Evolutionary conservation across 2,888 invertebrate genomes (phyloP).

Genomic region (Andrena bicolor): DNA sequence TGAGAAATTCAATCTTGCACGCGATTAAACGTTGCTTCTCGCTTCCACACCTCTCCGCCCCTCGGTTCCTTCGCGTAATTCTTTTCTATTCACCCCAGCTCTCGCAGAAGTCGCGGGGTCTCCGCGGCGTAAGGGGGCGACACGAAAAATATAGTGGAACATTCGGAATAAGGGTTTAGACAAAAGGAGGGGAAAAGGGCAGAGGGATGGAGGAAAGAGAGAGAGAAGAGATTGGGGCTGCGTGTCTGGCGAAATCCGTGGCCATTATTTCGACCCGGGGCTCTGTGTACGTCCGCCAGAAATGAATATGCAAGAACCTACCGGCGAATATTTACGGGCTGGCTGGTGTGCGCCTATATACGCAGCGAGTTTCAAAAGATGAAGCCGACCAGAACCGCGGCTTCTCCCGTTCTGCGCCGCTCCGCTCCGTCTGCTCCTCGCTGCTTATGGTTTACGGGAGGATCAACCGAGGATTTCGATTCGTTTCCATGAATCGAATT

Average conservation of each 20-base stretch:
- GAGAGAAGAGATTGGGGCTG: constrained; percentile 54
- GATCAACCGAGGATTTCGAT: constrained; percentile 35
- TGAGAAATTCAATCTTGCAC: not conserved
- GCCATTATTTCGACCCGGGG: constrained; percentile 70
- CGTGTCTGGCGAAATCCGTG: constrained; percentile 73
- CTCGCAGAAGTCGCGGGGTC: not conserved
- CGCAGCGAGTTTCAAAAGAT: constrained; percentile 67
- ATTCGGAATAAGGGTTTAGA: constrained; percentile 20
- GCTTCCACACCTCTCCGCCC: not conserved
- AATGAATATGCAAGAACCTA: constrained; percentile 75
- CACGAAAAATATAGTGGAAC: constrained; percentile 37
- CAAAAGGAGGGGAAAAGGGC: constrained; percentile 23
- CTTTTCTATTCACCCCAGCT: not conserved
- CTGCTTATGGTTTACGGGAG: constrained; percentile 11
- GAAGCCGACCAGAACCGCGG: constrained; percentile 67
- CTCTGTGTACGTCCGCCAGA: constrained; percentile 61
- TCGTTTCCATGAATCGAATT: not conserved
- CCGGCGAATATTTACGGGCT: constrained; percentile 70
- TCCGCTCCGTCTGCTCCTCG: constrained; percentile 39
- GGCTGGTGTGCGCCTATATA: constrained; percentile 44
- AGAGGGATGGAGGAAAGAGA: not conserved
- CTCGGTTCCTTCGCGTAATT: constrained; percentile 25
- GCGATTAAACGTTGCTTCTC: not conserved
- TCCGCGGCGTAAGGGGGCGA: constrained; percentile 24
- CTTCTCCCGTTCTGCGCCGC: constrained; percentile 46